Evolutionary conservation across 2,797 vertebrate genomes (phyloP).

Genomic region (Mus caroli): DNA sequence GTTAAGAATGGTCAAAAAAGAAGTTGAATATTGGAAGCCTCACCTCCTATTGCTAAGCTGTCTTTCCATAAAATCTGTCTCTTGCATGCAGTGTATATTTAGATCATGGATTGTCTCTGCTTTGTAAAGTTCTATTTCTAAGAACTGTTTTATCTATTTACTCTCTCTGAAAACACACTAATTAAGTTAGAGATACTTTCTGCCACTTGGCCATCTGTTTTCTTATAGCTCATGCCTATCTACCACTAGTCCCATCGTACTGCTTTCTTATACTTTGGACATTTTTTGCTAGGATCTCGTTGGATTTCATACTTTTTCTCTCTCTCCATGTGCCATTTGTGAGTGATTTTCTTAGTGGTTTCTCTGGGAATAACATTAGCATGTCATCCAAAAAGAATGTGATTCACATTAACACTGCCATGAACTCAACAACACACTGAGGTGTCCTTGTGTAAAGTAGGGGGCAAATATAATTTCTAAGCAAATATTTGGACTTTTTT

Average conservation of each 20-base stretch:
- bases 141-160: not conserved
- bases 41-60: not conserved
- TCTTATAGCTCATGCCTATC: not conserved
- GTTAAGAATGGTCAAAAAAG: not conserved
- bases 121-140: slow-evolving; percentile 8
- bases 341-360: not conserved
- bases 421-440: not conserved
- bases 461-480: not conserved
- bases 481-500: not conserved
- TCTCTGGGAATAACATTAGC: not conserved
- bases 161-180: not conserved
- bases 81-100: not conserved
- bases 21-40: not conserved
- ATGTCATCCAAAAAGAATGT: not conserved
- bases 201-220: not conserved
- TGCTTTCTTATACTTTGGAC: not conserved
- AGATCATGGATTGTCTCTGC: not conserved
- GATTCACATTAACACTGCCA: not conserved
- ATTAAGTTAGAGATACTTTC: not conserved
- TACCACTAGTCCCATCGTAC: not conserved
- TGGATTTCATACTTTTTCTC: slow-evolving; percentile 9
- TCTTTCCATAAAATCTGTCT: slow-evolving; percentile 12
- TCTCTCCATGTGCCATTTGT: not conserved
- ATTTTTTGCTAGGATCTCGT: slow-evolving; percentile 4
- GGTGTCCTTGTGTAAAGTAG: not conserved